These are phyloP conservation scores for Tetragnatha versicolor DNA, from an alignment of 1,140 invertebrate genomes.

Conservation along the genomic window DNA sequence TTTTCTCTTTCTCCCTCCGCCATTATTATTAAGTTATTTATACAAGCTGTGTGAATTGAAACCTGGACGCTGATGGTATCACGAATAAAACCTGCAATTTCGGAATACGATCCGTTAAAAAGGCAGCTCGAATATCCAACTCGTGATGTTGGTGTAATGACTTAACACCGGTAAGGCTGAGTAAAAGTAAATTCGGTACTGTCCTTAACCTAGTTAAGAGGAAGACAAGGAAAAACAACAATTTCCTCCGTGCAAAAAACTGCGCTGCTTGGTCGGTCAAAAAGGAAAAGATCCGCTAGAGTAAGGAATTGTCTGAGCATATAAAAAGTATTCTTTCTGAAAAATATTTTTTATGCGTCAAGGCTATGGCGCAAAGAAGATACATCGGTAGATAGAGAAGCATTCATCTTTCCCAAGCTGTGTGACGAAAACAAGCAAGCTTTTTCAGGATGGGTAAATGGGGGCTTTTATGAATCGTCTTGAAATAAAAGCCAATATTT, in stretches of 20 bases:
- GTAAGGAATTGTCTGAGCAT: background rate
- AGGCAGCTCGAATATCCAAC: background rate
- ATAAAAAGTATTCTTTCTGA: conserved; percentile 3
- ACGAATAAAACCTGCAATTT: background rate
- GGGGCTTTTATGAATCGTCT: conserved; percentile 8
- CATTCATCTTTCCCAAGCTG: conserved; percentile 42
- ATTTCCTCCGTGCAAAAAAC: background rate
- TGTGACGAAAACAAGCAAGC: conserved; percentile 34
- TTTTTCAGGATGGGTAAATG: background rate
- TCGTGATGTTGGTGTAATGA: conserved; percentile 14
- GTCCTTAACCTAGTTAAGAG: conserved; percentile 22
- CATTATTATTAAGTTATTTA: too few relatives aligned
- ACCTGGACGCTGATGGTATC: background rate
- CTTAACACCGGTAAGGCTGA: background rate
- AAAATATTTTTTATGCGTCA: conserved; percentile 19
- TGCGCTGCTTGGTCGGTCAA: background rate
- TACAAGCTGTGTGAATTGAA: background rate
- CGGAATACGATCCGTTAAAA: background rate
- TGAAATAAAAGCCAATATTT: conserved; percentile 38
- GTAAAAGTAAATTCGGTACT: conserved; percentile 1
- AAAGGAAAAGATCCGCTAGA: conserved; percentile 1
- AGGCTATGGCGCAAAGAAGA: conserved; percentile 40
- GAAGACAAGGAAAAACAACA: background rate
- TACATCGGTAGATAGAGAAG: conserved; percentile 3
- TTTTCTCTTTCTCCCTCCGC: too few relatives aligned